Evolutionary conservation across 2,888 invertebrate genomes (phyloP).

Genomic region (Amphipyra berbera): DNA sequence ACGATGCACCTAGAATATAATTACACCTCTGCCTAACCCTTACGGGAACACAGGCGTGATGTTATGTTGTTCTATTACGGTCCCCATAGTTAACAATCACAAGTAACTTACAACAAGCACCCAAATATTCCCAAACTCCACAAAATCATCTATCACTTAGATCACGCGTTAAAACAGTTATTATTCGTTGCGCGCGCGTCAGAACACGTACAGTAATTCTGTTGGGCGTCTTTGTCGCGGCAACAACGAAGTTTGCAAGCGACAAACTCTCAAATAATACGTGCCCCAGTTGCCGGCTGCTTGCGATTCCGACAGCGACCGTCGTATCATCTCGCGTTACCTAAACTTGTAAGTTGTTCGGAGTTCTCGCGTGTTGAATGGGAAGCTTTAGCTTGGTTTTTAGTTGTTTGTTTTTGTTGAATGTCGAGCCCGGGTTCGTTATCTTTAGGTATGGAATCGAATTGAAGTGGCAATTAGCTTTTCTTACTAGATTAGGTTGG

Average conservation of each 20-base stretch:
- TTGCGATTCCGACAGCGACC: constrained; percentile 62
- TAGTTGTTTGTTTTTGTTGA: constrained; percentile 39
- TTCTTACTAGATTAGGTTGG: too few species aligned
- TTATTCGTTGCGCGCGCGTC: constrained; percentile 57
- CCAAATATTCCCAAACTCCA: not conserved
- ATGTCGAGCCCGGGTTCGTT: constrained; percentile 2
- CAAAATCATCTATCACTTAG: constrained; percentile 37
- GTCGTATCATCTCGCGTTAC: constrained; percentile 64
- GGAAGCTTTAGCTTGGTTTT: constrained; percentile 49
- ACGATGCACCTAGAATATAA: too few species aligned
- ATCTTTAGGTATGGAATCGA: not conserved
- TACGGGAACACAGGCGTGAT: too few species aligned
- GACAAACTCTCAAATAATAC: constrained; percentile 69
- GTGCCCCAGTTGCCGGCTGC: constrained; percentile 58
- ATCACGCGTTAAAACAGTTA: constrained; percentile 52
- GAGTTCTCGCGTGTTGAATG: constrained; percentile 47
- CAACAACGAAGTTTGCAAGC: constrained; percentile 62
- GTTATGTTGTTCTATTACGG: too few species aligned
- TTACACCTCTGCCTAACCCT: too few species aligned
- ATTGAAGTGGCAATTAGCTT: not conserved
- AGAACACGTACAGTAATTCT: constrained; percentile 65
- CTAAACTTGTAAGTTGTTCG: constrained; percentile 62
- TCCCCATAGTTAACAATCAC: not conserved
- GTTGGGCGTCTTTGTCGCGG: constrained; percentile 64
- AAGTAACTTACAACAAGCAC: not conserved